Evolutionary conservation across 2,888 invertebrate species (phyloP), one percentile per base, ranked within the genome.

Genomic region (Crematogaster levior): DNA sequence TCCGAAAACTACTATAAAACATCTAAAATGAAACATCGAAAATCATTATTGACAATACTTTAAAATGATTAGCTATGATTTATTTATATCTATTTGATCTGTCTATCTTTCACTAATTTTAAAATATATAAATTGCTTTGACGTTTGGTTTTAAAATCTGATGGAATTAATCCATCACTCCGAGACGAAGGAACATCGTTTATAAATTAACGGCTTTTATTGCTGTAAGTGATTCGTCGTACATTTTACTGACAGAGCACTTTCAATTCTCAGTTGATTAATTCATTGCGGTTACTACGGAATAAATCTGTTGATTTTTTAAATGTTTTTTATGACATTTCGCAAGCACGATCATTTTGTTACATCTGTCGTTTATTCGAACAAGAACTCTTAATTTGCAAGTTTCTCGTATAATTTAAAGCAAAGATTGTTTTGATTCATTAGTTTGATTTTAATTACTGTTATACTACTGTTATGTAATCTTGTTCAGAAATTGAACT

Each of bases 181-280:
- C 9, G 27, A 27, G 9, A 21, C 7, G 34, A 18, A 4, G 48
- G 30, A 30, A 66, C 6, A 65, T 18, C 6, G 18, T 10, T 70
- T 21, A 34, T 37, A 48, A 51, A 51, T 70, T 21, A 34, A 51
- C 46, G 4, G 6, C 18, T 66, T 63, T 66, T 66, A 66, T 43
- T 30, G 46, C 12, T 12, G 12, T 46, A 27, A 66, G 43, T 27
- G n/a, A 34, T 9, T n/a, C 48, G 18, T 46, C 51, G 34, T 30
- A 18, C 21, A 51, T 24, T 51, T 51, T 34, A 68, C 12, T 48
- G 30, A 48, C 6, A 21, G 68, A 24, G 21, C 21, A 21, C 9
- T 53, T 70, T 34, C 4, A 68, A 53, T 51, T 70, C 48, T 21
- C 48, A 18, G 21, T 24, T 51, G 34, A 53, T 70, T 70, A 34